These are phyloP conservation scores for Volucella zonaria DNA, from an alignment of 2,888 invertebrate species.

Conservation along the genomic window DNA sequence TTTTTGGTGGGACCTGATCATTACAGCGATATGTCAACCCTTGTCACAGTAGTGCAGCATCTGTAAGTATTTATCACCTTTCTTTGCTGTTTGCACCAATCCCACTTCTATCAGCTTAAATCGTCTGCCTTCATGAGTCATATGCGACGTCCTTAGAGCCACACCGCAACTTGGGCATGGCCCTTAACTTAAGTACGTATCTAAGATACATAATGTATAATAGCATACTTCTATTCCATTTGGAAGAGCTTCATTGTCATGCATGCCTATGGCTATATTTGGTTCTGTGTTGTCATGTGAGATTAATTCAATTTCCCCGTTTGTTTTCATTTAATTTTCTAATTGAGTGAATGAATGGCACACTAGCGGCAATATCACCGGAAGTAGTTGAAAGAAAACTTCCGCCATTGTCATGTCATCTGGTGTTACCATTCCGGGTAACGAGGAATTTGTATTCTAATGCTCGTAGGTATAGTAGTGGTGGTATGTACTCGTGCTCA, in stretches of 20 bases:
- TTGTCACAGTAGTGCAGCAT: no score
- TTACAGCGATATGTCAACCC: no score
- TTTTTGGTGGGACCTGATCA: no score
- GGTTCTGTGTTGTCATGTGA: not conserved
- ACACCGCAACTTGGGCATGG: no score
- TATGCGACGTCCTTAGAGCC: no score
- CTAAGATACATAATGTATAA: no score
- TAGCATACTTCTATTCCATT: no score
- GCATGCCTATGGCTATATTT: conserved; percentile 27
- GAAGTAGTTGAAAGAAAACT: conserved; percentile 21
- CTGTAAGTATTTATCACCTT: no score
- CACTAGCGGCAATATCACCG: not conserved
- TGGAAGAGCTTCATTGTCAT: conserved; percentile 24
- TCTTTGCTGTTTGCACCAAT: no score
- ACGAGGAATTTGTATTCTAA: conserved; percentile 4
- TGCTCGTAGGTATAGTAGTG: conserved; percentile 28
- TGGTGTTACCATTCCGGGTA: conserved; percentile 22
- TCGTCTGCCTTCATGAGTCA: no score
- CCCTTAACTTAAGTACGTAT: no score
- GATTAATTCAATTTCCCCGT: conserved; percentile 60
- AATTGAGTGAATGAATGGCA: conserved; percentile 1
- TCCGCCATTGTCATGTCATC: conserved; percentile 49
- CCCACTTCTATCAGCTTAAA: no score
- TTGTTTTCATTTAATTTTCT: conserved; percentile 63
- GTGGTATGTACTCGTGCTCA: conserved; percentile 13